Evolutionary conservation across 1,140 invertebrate species (phyloP).

Genomic region (Drosophila nikananu): DNA sequence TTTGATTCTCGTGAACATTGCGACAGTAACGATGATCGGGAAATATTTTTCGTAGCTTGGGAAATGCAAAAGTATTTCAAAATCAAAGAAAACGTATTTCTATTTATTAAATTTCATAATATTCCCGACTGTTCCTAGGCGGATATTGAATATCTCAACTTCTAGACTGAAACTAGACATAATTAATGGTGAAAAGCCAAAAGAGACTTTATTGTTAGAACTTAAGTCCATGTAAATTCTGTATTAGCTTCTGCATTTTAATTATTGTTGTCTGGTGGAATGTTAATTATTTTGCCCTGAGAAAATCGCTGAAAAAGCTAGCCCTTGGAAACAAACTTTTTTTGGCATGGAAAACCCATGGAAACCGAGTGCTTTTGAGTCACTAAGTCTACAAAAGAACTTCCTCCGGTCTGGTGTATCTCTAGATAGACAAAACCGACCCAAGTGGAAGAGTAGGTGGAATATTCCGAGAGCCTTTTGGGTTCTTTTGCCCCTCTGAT

Average conservation of each 20-base stretch:
- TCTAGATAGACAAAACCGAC: slow-evolving; percentile 31
- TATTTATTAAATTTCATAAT: neutral
- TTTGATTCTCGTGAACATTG: slow-evolving; percentile 71
- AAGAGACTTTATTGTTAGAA: too few species aligned
- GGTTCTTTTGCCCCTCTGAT: slow-evolving; percentile 40
- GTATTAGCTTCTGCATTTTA: slow-evolving; percentile 13
- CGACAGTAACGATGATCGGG: slow-evolving; percentile 9
- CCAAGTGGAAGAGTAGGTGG: slow-evolving; percentile 1
- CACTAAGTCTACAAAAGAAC: slow-evolving; percentile 10
- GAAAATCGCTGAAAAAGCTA: neutral
- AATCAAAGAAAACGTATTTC: neutral
- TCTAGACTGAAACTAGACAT: neutral
- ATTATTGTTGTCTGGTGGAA: slow-evolving; percentile 4
- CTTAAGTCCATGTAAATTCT: slow-evolving; percentile 16
- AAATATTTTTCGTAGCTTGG: neutral
- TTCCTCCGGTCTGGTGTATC: slow-evolving; percentile 23
- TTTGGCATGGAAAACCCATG: neutral
- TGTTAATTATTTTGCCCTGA: slow-evolving; percentile 7
- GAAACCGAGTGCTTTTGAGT: neutral
- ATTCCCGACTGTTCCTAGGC: neutral
- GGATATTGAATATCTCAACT: slow-evolving; percentile 2
- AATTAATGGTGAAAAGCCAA: too few species aligned
- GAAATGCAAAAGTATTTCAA: neutral
- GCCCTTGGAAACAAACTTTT: slow-evolving; percentile 13
- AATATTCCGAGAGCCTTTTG: slow-evolving; percentile 46